Evolutionary conservation across 1,140 invertebrate genomes (phyloP).

Genomic region (Microplitis mediator): DNA sequence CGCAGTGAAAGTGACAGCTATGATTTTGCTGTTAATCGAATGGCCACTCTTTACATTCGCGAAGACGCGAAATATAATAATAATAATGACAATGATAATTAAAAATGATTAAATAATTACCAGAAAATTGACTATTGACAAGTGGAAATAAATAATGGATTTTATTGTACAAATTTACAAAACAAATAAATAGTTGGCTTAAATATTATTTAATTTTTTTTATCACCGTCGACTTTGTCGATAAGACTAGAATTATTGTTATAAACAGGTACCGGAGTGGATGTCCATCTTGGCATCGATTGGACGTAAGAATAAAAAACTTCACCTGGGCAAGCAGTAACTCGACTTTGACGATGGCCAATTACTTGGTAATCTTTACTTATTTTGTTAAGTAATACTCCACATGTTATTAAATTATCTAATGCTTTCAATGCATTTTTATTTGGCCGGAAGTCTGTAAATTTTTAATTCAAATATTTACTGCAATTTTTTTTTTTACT

Average conservation of each 20-base stretch:
- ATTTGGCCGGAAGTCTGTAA: constrained; percentile 61
- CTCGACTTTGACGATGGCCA: constrained; percentile 60
- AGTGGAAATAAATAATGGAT: not conserved
- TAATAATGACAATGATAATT: not conserved
- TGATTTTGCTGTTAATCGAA: constrained; percentile 58
- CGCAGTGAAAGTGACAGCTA: constrained; percentile 63
- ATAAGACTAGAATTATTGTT: not conserved
- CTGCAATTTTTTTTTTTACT: not conserved
- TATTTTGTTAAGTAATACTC: constrained; percentile 54
- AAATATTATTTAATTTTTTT: not conserved
- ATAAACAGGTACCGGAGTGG: constrained; percentile 33
- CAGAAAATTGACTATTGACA: not conserved
- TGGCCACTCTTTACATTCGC: constrained; percentile 47
- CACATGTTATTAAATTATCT: constrained; percentile 57
- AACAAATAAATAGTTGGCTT: too few relatives aligned
- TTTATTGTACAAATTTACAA: too few relatives aligned
- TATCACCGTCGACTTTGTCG: not conserved
- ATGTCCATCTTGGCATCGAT: constrained; percentile 59
- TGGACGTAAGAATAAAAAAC: constrained; percentile 63
- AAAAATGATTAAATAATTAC: not conserved
- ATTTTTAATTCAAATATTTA: not conserved
- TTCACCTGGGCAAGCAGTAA: constrained; percentile 62
- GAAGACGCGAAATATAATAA: not conserved
- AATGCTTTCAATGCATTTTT: constrained; percentile 52
- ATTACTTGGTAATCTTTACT: constrained; percentile 52